A percentile compares a stretch with the other conserved stretches of the same genome.
These are phyloP conservation scores for Thalassoma bifasciatum DNA, from an alignment of 2,113 vertebrate species.

Conservation along the genomic window DNA sequence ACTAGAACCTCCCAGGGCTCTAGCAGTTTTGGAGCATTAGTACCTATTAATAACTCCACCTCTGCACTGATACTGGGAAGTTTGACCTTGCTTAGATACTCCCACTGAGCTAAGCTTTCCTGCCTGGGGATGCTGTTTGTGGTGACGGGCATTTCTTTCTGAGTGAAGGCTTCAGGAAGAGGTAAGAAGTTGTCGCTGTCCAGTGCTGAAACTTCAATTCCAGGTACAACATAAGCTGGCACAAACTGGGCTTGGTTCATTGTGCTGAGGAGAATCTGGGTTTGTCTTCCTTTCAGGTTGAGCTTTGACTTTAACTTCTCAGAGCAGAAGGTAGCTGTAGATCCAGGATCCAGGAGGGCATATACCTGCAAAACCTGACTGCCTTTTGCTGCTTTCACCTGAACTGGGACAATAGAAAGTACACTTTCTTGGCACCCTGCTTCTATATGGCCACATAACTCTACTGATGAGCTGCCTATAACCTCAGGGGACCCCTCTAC, in stretches of 20 bases:
- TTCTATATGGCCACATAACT: slow-evolving; percentile 4
- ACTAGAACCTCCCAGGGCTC: neutral
- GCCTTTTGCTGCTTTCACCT: neutral
- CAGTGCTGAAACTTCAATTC: neutral
- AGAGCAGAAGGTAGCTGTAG: neutral
- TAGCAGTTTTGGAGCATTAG: neutral
- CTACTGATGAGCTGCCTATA: neutral
- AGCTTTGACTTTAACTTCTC: neutral
- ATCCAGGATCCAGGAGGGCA: neutral
- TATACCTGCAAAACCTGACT: neutral
- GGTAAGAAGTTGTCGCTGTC: neutral
- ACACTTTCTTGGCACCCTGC: neutral
- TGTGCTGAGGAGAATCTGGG: neutral
- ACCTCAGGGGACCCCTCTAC: neutral
- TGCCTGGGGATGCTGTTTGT: no score
- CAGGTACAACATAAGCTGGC: neutral
- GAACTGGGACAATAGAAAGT: neutral
- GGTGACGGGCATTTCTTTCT: no score
- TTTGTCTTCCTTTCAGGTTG: neutral
- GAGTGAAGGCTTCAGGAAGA: no score
- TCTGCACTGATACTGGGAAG: no score
- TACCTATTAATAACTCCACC: no score
- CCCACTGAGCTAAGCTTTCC: no score
- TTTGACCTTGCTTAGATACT: no score
- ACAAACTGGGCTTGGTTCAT: neutral